phyloP scores from a whole-genome alignment of 2,113 vertebrate species.

The Nerophis lumbriciformis region DNA sequence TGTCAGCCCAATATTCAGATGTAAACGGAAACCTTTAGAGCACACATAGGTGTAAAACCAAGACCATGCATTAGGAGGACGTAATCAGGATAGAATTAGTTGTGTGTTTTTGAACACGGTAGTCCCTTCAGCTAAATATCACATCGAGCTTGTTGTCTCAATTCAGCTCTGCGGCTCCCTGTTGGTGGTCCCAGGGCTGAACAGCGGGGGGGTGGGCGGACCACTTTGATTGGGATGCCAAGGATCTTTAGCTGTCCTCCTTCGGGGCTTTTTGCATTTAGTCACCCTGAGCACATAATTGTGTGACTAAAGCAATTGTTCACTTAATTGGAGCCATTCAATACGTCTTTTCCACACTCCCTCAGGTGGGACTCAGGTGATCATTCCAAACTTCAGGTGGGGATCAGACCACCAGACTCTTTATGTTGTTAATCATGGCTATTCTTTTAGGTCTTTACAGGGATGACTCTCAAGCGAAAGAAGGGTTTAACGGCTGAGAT shows the following conservation, averaged over 20 bases:
- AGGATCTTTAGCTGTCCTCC: conserved; percentile 67
- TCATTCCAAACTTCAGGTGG: conserved; percentile 5
- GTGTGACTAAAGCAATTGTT: conserved; percentile 78
- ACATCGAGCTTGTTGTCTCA: conserved; percentile 37
- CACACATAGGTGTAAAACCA: not conserved
- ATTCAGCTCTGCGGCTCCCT: conserved; percentile 51
- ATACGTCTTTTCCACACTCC: conserved; percentile 39
- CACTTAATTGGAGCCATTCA: conserved; percentile 70
- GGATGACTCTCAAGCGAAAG: not conserved
- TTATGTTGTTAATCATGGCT: not conserved
- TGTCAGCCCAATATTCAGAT: conserved; percentile 3
- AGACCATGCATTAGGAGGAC: not conserved
- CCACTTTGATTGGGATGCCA: conserved; percentile 61
- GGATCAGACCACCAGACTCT: not conserved
- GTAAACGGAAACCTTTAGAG: conserved; percentile 1
- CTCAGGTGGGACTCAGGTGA: conserved; percentile 54
- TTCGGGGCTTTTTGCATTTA: conserved; percentile 69
- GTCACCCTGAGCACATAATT: conserved; percentile 72
- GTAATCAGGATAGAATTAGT: not conserved
- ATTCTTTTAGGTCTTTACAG: not conserved
- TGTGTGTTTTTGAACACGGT: conserved; percentile 9
- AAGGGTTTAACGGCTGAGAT: not conserved
- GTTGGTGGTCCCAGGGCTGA: conserved; percentile 63
- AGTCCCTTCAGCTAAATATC: conserved; percentile 17
- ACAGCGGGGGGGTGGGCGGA: conserved; percentile 50